Evolutionary conservation across 2,888 invertebrate species (phyloP), one percentile per base, ranked within the genome.

Genomic region (Heliconius charithonia): DNA sequence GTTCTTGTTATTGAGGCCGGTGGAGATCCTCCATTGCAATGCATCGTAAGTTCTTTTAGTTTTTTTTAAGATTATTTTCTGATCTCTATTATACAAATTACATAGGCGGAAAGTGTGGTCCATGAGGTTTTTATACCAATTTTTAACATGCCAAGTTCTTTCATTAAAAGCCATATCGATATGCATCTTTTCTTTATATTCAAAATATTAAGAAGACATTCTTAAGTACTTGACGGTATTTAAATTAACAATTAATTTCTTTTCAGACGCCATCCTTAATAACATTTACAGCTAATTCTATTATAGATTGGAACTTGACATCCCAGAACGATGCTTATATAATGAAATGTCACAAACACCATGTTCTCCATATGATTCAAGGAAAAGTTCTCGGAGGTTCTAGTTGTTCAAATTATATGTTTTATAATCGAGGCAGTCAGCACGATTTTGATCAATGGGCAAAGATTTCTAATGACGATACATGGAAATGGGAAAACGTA

Each of bases 1-100:
- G 86, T 87, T 71, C 78, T 87, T 41, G 81, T 86, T 10, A 66
- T 86, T 3, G 87, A 87, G 13, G 87, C 86, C 9, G 87, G 87
- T 10, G 86, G 83, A 0, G 84, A 85, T 66, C 85, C 86, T 3
- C 86, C 87, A 0, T 12, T 81, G 1, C 83, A 86, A 65, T 82
- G 83, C 10, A 65, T 85, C 37, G 87, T 86, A 19, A 82, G 82
- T 13, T 73, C 6, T 56, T 29, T 56, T 45, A 45, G 7, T 25
- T n/a, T 19, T 27, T 10, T n/a, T 1, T n/a, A 12, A n/a, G 12
- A 12, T 7, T 59, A n/a, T 59, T 59, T 22, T n/a, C n/a, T 59
- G n/a, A 16, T 45, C 45, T 45, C 16, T 4, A 45, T 45, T 16
- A 1, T 45, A 16, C 16, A 16, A 45, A 1, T 37, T 37, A 9